phyloP scores from a whole-genome alignment of 1,140 invertebrate genomes.

The Agrilus planipennis region DNA sequence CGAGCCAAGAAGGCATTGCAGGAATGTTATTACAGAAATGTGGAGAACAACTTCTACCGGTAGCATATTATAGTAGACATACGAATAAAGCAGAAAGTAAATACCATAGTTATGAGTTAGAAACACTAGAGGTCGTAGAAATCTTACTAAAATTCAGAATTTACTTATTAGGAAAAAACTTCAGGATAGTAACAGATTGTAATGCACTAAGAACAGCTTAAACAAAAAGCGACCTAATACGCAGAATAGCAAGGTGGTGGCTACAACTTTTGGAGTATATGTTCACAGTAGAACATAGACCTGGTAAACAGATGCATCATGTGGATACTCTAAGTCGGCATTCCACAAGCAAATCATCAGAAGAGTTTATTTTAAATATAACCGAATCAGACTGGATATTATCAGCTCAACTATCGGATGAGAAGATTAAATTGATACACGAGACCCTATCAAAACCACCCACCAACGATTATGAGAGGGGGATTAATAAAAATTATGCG shows the following conservation, averaged over 20 bases:
- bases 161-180: too few relatives aligned
- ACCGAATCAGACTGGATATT: too few relatives aligned
- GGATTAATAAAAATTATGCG: too few relatives aligned
- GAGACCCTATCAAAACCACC: too few relatives aligned
- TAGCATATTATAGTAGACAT: constrained; percentile 33
- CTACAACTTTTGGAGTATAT: constrained; percentile 26
- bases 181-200: constrained; percentile 36
- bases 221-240: constrained; percentile 26
- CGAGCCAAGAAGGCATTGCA: constrained; percentile 20
- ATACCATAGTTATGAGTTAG: constrained; percentile 35
- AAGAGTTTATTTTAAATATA: too few relatives aligned
- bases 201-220: constrained; percentile 13
- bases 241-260: constrained; percentile 30
- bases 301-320: constrained; percentile 9
- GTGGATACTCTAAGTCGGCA: constrained; percentile 17
- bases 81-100: constrained; percentile 30
- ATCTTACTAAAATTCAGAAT: constrained; percentile 34
- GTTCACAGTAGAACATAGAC: constrained; percentile 26
- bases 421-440: too few relatives aligned
- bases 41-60: constrained; percentile 21
- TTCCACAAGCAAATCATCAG: too few relatives aligned
- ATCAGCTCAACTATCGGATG: too few relatives aligned
- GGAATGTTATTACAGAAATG: constrained; percentile 22
- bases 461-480: too few relatives aligned
- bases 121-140: constrained; percentile 36